Evolutionary conservation across 2,888 invertebrate genomes (phyloP).

Genomic region (Branchipolynoe longqiensis): DNA sequence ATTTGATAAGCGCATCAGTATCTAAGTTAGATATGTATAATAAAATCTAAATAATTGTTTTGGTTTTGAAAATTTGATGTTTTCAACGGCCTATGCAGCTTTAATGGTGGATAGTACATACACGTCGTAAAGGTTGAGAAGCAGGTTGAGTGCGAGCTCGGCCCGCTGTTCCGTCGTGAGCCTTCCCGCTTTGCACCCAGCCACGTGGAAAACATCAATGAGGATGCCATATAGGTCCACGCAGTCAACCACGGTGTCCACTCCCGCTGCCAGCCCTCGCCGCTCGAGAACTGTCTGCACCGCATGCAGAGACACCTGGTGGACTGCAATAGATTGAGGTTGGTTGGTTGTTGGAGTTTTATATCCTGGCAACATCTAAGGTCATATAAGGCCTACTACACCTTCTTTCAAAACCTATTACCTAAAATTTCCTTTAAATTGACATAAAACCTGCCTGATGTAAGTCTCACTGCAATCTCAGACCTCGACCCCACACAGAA

Average conservation of each 20-base stretch:
- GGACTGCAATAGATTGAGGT: slow-evolving; percentile 80
- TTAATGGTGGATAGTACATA: slow-evolving; percentile 67
- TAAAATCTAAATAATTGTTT: background rate
- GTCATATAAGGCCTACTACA: too few relatives aligned
- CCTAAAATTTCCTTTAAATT: too few relatives aligned
- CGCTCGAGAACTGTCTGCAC: slow-evolving; percentile 88
- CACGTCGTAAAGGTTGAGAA: slow-evolving; percentile 78
- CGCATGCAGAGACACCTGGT: slow-evolving; percentile 84
- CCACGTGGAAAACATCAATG: slow-evolving; percentile 85
- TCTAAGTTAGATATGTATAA: too few relatives aligned
- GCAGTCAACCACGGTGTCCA: slow-evolving; percentile 86
- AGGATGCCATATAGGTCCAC: slow-evolving; percentile 88
- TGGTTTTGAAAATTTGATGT: background rate
- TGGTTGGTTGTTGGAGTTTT: too few relatives aligned
- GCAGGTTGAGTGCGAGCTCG: slow-evolving; percentile 76
- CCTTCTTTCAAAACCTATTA: too few relatives aligned
- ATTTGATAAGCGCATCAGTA: too few relatives aligned
- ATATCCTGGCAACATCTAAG: too few relatives aligned
- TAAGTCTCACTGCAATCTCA: too few relatives aligned
- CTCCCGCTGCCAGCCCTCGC: slow-evolving; percentile 87
- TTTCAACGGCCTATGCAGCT: background rate
- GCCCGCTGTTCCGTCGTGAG: slow-evolving; percentile 76
- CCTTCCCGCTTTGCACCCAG: background rate
- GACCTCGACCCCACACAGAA: too few relatives aligned
- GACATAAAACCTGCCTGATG: too few relatives aligned